Evolutionary conservation across 2,888 invertebrate species (phyloP).

Genomic region (Leptarthrus brevirostris): DNA sequence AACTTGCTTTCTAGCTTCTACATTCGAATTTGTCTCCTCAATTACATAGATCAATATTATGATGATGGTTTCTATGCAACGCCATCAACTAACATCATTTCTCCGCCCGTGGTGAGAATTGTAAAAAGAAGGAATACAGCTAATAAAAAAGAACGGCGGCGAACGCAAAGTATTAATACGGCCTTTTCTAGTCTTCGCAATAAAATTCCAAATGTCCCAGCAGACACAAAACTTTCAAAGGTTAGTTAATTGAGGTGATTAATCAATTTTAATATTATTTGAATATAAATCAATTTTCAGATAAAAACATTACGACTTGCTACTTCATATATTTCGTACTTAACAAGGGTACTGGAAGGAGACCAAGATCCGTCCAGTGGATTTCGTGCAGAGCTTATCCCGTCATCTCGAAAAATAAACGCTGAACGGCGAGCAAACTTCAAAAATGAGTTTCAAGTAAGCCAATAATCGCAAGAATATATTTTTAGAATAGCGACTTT

Average conservation of each 20-base stretch:
- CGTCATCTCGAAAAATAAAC: conserved; percentile 66
- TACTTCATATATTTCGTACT: conserved; percentile 91
- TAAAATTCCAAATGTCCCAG: conserved; percentile 95
- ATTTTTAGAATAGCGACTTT: too few relatives aligned
- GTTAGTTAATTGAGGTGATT: conserved; percentile 70
- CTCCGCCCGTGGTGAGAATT: conserved; percentile 68
- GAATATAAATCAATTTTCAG: conserved; percentile 66
- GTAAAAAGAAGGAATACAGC: conserved; percentile 89
- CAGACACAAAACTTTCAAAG: conserved; percentile 95
- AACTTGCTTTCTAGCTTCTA: neutral
- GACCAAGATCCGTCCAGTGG: conserved; percentile 85
- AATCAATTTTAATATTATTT: neutral
- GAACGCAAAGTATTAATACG: conserved; percentile 94
- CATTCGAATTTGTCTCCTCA: conserved; percentile 49
- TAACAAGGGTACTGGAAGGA: conserved; percentile 89
- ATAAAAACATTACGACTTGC: conserved; percentile 95
- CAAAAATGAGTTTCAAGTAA: conserved; percentile 62
- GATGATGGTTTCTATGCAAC: conserved; percentile 59
- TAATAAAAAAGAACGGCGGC: conserved; percentile 91
- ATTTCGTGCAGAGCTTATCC: conserved; percentile 86
- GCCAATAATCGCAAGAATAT: too few relatives aligned
- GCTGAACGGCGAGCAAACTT: conserved; percentile 61
- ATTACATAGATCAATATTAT: conserved; percentile 59
- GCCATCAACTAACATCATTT: conserved; percentile 59
- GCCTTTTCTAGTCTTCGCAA: conserved; percentile 93